Conservation (phyloP, 2,888 invertebrate species). For the Mesorhabditis sp. region DNA sequence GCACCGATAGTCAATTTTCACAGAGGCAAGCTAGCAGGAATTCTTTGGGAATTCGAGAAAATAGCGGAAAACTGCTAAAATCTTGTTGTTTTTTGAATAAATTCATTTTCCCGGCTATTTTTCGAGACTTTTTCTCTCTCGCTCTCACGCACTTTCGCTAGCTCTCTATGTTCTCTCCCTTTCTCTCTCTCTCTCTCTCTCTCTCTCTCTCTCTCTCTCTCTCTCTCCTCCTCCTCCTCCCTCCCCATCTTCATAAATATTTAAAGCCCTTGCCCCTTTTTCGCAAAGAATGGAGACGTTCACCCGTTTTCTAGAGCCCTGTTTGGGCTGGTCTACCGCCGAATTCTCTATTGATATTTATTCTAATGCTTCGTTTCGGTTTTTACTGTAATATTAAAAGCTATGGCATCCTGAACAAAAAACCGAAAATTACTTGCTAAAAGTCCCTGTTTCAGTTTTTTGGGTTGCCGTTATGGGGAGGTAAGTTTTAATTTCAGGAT, state of each 20-base stretch:
- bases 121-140: too few species aligned
- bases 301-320: too few species aligned
- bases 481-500: not conserved
- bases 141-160: too few species aligned
- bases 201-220: conserved; percentile 13
- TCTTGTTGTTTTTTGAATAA: too few species aligned
- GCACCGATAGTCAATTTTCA: too few species aligned
- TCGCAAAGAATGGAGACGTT: not conserved
- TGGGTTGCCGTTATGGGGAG: not conserved
- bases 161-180: too few species aligned
- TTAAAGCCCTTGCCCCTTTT: conserved; percentile 5
- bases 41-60: too few species aligned
- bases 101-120: too few species aligned
- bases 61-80: too few species aligned
- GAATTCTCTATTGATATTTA: conserved; percentile 9
- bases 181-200: conserved; percentile 12
- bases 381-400: conserved; percentile 9
- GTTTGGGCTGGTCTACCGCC: too few species aligned
- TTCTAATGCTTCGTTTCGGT: conserved; percentile 16
- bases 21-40: too few species aligned
- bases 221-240: conserved; percentile 12
- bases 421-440: not conserved
- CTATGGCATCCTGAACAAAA: conserved; percentile 12
- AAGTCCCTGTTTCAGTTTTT: conserved; percentile 9
- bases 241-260: conserved; percentile 9